Evolutionary conservation across 2,888 invertebrate species (phyloP), one percentile per base, ranked within the genome.

Genomic region (Platerodrilus igneus): DNA sequence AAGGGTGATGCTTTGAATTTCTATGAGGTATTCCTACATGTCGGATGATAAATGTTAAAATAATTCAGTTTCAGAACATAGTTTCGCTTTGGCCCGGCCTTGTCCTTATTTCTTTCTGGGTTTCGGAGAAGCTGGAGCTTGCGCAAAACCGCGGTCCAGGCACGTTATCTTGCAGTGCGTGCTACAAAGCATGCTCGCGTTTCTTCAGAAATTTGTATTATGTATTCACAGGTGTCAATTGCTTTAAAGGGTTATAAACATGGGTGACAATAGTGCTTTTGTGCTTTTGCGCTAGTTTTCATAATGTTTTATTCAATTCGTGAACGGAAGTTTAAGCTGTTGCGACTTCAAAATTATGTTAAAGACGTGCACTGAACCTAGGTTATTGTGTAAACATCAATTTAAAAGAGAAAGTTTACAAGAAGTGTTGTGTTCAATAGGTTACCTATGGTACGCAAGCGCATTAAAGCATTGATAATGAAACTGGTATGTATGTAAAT

Each of bases 81-180:
- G 43, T 38, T 37, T 25, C 33, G 33, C 46, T 51, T 49, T 52
- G 55, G 49, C 55, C 55, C 55, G 60, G 57, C 62, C 60, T 61
- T 59, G 59, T 49, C 53, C 53, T 51, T 51, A 47, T 51, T 51
- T 50, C 50, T 53, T 60, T 63, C 60, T 59, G 60, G 59, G 59
- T 50, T 33, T 47, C 36, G 41, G 45, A n/a, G n/a, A n/a, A n/a
- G n/a, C n/a, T n/a, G n/a, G 58, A 51, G 58, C 55, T 49, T 57
- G 64, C 63, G 61, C 64, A 41, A 30, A 47, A 15, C 27, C 26
- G 26, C 38, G 39, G 31, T 39, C 47, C 51, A 53, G 55, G 56
- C 58, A 62, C 58, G 60, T 56, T 59, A 55, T 52, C 55, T 56
- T 57, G 56, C 59, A 63, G 64, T 64, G 56, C 54, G 55, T 56